Evolutionary conservation across 1,140 invertebrate genomes (phyloP).

Genomic region (Neodiprion fabricii): DNA sequence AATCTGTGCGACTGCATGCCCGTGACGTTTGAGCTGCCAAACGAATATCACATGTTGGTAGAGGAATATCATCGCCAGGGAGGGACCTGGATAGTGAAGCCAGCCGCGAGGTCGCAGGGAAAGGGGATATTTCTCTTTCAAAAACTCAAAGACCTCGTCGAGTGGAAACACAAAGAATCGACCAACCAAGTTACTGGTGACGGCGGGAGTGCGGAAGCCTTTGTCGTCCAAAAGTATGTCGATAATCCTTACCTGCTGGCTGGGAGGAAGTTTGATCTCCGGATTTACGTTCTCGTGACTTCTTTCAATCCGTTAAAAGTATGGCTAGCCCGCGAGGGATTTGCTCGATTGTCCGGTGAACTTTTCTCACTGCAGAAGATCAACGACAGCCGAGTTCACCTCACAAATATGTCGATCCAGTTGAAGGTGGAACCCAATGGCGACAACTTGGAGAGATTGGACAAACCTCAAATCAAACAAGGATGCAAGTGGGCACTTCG

Average conservation of each 20-base stretch:
- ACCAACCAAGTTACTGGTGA: slow-evolving; percentile 17
- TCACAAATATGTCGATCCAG: slow-evolving; percentile 72
- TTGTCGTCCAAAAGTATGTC: slow-evolving; percentile 66
- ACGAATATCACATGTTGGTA: slow-evolving; percentile 63
- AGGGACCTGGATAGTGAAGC: slow-evolving; percentile 71
- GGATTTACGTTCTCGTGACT: slow-evolving; percentile 51
- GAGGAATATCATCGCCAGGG: slow-evolving; percentile 65
- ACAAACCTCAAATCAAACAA: slow-evolving; percentile 25
- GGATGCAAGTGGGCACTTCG: slow-evolving; percentile 57
- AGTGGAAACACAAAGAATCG: slow-evolving; percentile 44
- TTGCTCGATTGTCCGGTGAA: slow-evolving; percentile 67
- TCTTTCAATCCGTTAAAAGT: slow-evolving; percentile 67
- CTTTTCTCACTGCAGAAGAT: slow-evolving; percentile 64
- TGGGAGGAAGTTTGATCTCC: slow-evolving; percentile 52
- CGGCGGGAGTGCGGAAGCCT: slow-evolving; percentile 40
- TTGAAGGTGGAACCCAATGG: slow-evolving; percentile 31
- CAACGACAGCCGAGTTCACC: slow-evolving; percentile 59
- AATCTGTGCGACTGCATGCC: slow-evolving; percentile 56
- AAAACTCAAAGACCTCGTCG: slow-evolving; percentile 53
- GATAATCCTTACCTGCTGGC: slow-evolving; percentile 68
- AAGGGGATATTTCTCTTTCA: slow-evolving; percentile 68
- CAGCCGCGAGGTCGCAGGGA: slow-evolving; percentile 60
- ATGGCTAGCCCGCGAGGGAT: slow-evolving; percentile 71
- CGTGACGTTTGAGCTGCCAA: slow-evolving; percentile 57
- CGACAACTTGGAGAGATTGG: background rate